phyloP scores from a whole-genome alignment of 1,140 invertebrate genomes.

The Cherax quadricarinatus region DNA sequence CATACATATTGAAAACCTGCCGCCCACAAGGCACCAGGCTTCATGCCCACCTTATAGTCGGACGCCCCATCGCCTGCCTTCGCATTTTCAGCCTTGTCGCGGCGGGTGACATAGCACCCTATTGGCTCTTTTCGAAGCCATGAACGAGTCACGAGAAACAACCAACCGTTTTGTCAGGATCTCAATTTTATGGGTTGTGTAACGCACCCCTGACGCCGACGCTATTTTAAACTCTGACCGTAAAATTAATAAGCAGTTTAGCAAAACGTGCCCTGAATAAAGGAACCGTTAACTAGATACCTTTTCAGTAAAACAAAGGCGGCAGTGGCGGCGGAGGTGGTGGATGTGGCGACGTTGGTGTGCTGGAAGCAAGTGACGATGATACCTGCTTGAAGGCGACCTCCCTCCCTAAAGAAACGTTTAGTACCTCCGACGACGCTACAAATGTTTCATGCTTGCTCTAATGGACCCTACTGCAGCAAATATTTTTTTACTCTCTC shows the following conservation, averaged over 20 bases:
- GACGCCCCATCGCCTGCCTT: slow-evolving; percentile 16
- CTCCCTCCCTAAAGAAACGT: no score
- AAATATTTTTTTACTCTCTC: not conserved
- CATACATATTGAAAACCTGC: slow-evolving; percentile 68
- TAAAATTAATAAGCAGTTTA: slow-evolving; percentile 72
- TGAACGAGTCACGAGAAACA: slow-evolving; percentile 70
- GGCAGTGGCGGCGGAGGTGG: not conserved
- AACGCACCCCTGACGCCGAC: slow-evolving; percentile 69
- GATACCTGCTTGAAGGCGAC: slow-evolving; percentile 2
- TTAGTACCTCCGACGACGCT: no score
- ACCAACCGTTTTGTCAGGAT: slow-evolving; percentile 69
- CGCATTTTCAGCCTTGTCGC: slow-evolving; percentile 60
- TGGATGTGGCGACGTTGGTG: not conserved
- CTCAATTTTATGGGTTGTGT: slow-evolving; percentile 70
- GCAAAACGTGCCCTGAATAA: slow-evolving; percentile 70
- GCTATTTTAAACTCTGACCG: slow-evolving; percentile 71
- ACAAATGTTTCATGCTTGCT: no score
- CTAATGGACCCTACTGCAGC: no score
- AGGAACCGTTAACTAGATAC: slow-evolving; percentile 71
- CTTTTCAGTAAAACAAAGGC: slow-evolving; percentile 70
- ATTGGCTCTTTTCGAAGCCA: slow-evolving; percentile 53
- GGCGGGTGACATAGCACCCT: slow-evolving; percentile 51
- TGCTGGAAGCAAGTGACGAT: not conserved
- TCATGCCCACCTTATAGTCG: slow-evolving; percentile 38
- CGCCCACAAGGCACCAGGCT: slow-evolving; percentile 63